phyloP scores from a whole-genome alignment of 2,113 vertebrate genomes.

The Axis porcinus region DNA sequence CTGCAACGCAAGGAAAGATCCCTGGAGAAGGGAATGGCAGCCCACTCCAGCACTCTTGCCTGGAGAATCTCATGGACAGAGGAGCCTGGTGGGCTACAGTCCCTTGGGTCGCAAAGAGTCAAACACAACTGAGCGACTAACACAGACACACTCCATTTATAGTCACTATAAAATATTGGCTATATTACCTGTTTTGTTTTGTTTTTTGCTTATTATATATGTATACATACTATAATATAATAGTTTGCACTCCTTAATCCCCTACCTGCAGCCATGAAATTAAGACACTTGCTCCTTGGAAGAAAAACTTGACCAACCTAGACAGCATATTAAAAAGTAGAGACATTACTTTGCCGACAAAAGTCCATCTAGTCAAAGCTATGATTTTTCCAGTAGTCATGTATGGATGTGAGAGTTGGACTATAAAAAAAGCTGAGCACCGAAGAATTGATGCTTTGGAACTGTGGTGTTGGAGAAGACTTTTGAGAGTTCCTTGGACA shows the following conservation, averaged over 20 bases:
- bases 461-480: not conserved
- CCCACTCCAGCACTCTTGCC: not conserved
- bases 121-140: not conserved
- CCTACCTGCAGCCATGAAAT: not conserved
- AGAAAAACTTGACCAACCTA: not conserved
- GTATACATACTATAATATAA: not conserved
- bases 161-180: not conserved
- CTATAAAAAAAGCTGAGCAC: not conserved
- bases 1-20: not conserved
- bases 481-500: not conserved
- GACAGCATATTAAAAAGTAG: not conserved
- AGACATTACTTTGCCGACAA: not conserved
- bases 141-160: not conserved
- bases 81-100: not conserved
- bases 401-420: not conserved
- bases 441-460: not conserved
- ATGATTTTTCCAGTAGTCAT: not conserved
- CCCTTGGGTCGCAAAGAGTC: not conserved
- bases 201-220: not conserved
- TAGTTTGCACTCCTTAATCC: not conserved
- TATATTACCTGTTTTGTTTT: not conserved
- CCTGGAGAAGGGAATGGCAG: not conserved
- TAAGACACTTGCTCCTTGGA: not conserved
- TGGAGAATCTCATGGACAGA: not conserved
- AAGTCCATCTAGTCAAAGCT: not conserved